These are phyloP conservation scores for Sebastes cheni DNA, from an alignment of 2,797 vertebrate species.

Conservation along the genomic window DNA sequence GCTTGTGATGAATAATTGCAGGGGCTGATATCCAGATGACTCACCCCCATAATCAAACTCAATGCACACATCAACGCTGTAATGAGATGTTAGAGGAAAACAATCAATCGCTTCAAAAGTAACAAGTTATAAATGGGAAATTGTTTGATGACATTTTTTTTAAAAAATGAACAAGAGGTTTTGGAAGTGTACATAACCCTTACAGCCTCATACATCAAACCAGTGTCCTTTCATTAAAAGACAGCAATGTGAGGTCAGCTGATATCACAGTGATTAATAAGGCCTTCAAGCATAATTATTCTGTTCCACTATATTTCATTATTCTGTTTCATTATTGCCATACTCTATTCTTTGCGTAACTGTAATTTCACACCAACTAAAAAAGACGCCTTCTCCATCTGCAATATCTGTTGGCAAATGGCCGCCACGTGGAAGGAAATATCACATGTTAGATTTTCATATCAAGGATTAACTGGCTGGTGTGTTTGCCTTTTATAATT, in stretches of 20 bases:
- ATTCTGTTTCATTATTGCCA: background rate
- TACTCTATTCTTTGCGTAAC: background rate
- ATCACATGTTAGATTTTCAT: conserved; percentile 30
- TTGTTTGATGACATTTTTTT: background rate
- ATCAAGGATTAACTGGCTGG: background rate
- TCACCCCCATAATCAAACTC: conserved; percentile 37
- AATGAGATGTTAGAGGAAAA: conserved; percentile 2
- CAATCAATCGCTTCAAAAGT: background rate
- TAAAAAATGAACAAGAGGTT: background rate
- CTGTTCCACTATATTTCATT: background rate
- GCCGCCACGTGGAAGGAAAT: background rate
- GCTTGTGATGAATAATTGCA: conserved; percentile 51
- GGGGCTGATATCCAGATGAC: conserved; percentile 34
- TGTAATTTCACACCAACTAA: background rate
- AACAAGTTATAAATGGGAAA: background rate
- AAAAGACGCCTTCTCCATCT: background rate
- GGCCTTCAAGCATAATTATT: conserved; percentile 1
- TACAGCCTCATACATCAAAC: background rate
- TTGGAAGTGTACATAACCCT: background rate
- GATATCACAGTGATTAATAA: conserved; percentile 33
- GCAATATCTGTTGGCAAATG: background rate
- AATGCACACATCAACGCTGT: background rate
- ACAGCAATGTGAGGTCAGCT: background rate
- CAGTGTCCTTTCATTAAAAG: background rate
- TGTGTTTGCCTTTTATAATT: conserved; percentile 12